Base-by-base conservation (phyloP, 2,797 vertebrate genomes). In the Heteromormyrus szaboi region DNA sequence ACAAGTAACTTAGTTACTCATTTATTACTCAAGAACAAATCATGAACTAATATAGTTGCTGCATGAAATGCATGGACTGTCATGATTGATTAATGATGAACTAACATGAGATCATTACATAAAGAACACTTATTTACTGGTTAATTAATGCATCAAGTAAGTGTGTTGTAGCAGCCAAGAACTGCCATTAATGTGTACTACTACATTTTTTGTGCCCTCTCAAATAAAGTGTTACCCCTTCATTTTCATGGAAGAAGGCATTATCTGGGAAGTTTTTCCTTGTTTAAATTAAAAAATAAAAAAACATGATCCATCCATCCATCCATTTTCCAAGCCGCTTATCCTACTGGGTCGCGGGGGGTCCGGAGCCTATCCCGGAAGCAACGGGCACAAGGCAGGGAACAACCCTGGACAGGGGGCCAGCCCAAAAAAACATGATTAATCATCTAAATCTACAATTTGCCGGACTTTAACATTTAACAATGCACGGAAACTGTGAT, bases 391-490 rank as follows among this genome's bases (percentile, higher is more conserved):
- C 25, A 25, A 25, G 25, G 25, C 25, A 25, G 25, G 25, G 25
- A 25, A 25, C 25, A 25, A 25, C 25, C 25, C 25, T 25, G 25
- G 25, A 25, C 25, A 25, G 25, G 25, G 25, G 25, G 25, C 25
- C 25, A 25, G 25, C 25, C 25, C 25, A 7, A 44, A 44, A 79
- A 79, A 84, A 84, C 46, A 8, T 84, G 1, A 22, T n/a, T 84
- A 14, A 56, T 79, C 51, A 85, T 90, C 22, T 85, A 88, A 44
- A 37, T 44, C 37, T 79, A 79, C 17, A 79, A 79, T 89, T 65
- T 62, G 48, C 68, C 46, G 7, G 83, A 12, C 54, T 86, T 87
- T 90, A 90, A 83, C n/a, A 85, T 81, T 48, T 53, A n/a, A n/a
- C n/a, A n/a, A n/a, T 59, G 7, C 88, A 33, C 22, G 8, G 17